Conservation (phyloP, 2,113 vertebrate genomes). For the Regulus satrapa region DNA sequence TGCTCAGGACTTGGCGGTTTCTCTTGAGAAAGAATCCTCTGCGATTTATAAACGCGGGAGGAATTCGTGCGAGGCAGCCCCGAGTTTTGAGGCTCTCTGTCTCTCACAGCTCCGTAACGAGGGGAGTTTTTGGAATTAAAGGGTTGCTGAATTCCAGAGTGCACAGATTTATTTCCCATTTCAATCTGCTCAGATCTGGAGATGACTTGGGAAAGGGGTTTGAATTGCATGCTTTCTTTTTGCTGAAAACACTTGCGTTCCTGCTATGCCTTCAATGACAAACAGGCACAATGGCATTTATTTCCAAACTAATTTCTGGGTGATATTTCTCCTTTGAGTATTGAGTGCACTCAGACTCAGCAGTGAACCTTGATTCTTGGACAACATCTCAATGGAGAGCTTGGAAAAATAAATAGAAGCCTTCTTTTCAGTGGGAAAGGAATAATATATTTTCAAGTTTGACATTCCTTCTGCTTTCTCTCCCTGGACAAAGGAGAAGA, state of each 20-base stretch:
- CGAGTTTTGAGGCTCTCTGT: neutral
- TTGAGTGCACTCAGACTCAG: conserved; percentile 9
- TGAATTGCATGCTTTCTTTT: neutral
- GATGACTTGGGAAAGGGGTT: neutral
- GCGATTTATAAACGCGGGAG: neutral
- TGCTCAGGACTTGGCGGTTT: neutral
- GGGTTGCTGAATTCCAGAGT: neutral
- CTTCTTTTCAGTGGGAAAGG: conserved; percentile 14
- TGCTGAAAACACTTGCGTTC: neutral
- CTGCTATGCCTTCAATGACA: neutral
- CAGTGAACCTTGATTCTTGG: conserved; percentile 16
- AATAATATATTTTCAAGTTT: conserved; percentile 15
- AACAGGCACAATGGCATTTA: neutral
- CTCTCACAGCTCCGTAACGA: neutral
- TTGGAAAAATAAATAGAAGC: conserved; percentile 45
- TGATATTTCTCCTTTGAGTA: neutral
- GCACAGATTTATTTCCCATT: neutral
- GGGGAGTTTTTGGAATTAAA: neutral
- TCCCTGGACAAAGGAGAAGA: neutral
- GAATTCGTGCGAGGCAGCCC: neutral
- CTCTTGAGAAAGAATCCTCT: neutral
- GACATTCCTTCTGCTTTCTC: neutral
- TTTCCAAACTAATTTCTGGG: neutral
- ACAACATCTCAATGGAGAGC: conserved; percentile 42
- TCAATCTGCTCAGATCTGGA: neutral